phyloP scores from a whole-genome alignment of 2,888 invertebrate species.

The Lymantria monacha region DNA sequence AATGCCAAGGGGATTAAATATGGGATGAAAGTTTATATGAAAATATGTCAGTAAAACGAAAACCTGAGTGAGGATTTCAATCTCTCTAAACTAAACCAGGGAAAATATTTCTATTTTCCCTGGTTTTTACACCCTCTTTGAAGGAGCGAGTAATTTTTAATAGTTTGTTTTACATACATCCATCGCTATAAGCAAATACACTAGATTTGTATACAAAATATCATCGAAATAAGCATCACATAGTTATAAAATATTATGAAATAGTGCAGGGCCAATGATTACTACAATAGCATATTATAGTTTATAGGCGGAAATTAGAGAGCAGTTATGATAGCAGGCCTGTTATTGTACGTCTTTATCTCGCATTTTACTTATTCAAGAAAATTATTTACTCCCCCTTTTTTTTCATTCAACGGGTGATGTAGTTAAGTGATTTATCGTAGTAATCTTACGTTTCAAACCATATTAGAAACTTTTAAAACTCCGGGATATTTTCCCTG shows the following conservation, averaged over 20 bases:
- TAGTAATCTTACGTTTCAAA: too few species aligned
- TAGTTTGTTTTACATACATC: constrained; percentile 6
- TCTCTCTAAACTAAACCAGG: too few species aligned
- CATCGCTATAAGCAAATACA: constrained; percentile 12
- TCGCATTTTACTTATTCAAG: background rate
- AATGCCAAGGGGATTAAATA: too few species aligned
- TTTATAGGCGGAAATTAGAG: constrained; percentile 36
- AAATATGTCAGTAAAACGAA: too few species aligned
- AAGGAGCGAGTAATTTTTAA: background rate
- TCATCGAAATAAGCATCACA: constrained; percentile 48
- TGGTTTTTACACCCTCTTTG: background rate
- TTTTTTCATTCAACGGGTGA: too few species aligned
- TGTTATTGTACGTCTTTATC: constrained; percentile 38
- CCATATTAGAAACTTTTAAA: too few species aligned
- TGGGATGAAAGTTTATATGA: too few species aligned
- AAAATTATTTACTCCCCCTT: too few species aligned
- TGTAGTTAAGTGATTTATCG: too few species aligned
- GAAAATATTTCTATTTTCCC: too few species aligned
- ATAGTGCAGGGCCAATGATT: constrained; percentile 58
- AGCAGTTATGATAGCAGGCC: constrained; percentile 41
- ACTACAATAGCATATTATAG: constrained; percentile 35
- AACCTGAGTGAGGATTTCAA: too few species aligned
- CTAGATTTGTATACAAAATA: constrained; percentile 33
- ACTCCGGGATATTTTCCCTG: too few species aligned
- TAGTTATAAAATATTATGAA: constrained; percentile 32